phyloP scores from a whole-genome alignment of 1,140 invertebrate species.

The Tetragnatha versicolor region DNA sequence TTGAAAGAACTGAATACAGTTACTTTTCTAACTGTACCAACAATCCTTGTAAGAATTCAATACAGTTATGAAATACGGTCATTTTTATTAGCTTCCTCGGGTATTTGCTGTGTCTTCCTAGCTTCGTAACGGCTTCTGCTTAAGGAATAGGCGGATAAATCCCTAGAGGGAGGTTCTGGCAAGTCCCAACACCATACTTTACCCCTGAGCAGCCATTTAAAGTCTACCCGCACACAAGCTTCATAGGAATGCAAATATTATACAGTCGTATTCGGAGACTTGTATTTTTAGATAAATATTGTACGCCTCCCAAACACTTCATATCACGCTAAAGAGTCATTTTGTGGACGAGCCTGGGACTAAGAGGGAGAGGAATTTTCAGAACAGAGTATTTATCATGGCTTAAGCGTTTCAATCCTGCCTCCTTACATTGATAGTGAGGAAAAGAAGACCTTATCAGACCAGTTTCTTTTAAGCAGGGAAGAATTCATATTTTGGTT shows the following conservation, averaged over 20 bases:
- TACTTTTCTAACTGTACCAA: no score
- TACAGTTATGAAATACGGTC: no score
- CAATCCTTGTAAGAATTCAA: no score
- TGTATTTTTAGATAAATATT: slow-evolving; percentile 11
- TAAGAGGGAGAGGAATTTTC: background rate
- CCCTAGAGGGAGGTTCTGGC: background rate
- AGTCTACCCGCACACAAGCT: background rate
- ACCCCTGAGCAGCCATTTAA: background rate
- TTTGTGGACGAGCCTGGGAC: background rate
- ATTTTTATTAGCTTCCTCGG: no score
- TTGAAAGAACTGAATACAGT: no score
- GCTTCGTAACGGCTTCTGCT: background rate
- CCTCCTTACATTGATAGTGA: no score
- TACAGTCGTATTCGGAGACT: background rate
- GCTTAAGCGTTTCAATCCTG: background rate
- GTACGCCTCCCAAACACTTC: background rate
- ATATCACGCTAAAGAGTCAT: slow-evolving; percentile 2
- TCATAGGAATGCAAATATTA: slow-evolving; percentile 1
- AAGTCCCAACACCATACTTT: background rate
- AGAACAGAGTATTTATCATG: slow-evolving; percentile 3
- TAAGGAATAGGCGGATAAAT: background rate
- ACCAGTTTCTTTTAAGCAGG: no score
- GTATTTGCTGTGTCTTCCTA: no score
- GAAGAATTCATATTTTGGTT: no score
- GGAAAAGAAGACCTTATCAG: no score